phyloP scores from a whole-genome alignment of 92 coral and sea anemone genomes.

The Blastomussa wellsi region DNA sequence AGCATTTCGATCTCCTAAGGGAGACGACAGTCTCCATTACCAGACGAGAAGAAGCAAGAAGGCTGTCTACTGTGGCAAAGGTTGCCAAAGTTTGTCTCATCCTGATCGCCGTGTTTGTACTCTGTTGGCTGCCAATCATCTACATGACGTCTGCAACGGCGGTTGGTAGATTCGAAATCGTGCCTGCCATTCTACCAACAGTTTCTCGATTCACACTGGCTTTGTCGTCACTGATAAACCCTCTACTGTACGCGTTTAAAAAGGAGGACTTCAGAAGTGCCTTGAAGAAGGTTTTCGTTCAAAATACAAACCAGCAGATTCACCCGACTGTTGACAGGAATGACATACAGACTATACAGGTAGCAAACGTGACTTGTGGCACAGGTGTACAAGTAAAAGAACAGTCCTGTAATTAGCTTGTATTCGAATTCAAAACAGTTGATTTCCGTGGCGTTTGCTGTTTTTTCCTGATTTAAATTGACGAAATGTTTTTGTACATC shows the following conservation, averaged over 20 bases:
- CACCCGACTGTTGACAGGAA: not conserved
- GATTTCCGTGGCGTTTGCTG: not conserved
- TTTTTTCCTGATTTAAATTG: not conserved
- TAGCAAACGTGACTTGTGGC: not conserved
- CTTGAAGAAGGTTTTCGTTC: slow-evolving; percentile 34
- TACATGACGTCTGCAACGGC: slow-evolving; percentile 57
- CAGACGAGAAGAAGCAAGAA: slow-evolving; percentile 30
- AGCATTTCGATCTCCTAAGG: slow-evolving; percentile 37
- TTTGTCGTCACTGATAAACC: slow-evolving; percentile 57
- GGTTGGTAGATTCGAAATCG: slow-evolving; percentile 26
- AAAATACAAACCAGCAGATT: not conserved
- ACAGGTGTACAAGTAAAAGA: not conserved
- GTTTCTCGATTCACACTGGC: slow-evolving; percentile 56
- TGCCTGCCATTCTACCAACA: slow-evolving; percentile 41
- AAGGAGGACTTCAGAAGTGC: slow-evolving; percentile 63
- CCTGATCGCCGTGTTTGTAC: slow-evolving; percentile 48
- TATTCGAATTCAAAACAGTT: not conserved
- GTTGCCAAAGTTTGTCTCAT: slow-evolving; percentile 57
- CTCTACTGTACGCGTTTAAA: slow-evolving; percentile 54
- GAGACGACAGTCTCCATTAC: slow-evolving; percentile 34
- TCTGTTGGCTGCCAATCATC: slow-evolving; percentile 69
- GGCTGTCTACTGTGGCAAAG: slow-evolving; percentile 55
- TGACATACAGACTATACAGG: not conserved
- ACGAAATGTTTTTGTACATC: not conserved
- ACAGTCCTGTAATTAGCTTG: not conserved